Evolutionary conservation across 1,140 invertebrate species (phyloP).

Genomic region (Calliphora vicina): DNA sequence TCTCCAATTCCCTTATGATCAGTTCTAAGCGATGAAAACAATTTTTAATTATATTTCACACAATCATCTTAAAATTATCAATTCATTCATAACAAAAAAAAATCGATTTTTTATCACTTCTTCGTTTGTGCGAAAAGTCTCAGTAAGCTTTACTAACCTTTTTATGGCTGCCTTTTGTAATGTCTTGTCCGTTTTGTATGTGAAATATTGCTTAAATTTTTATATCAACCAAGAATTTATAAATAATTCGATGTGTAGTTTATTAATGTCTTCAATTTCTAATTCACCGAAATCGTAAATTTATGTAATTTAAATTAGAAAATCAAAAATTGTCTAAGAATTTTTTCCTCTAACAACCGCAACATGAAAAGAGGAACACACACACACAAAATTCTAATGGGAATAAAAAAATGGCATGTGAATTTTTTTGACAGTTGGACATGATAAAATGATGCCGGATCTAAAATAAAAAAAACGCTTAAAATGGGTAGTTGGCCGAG

Average conservation of each 20-base stretch:
- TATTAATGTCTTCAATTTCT: slow-evolving; percentile 8
- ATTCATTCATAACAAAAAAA: slow-evolving; percentile 16
- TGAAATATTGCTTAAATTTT: not conserved
- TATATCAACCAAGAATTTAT: not conserved
- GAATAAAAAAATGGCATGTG: not conserved
- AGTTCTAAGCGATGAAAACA: not conserved
- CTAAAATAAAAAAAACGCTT: not conserved
- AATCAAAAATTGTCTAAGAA: not conserved
- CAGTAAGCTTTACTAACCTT: not conserved
- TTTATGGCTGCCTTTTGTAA: slow-evolving; percentile 4
- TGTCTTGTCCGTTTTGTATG: not conserved
- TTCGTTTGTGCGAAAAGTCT: not conserved
- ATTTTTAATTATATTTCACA: not conserved
- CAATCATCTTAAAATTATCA: not conserved
- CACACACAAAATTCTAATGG: not conserved
- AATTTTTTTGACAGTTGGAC: not conserved
- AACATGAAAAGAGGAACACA: not conserved
- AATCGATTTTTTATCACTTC: slow-evolving; percentile 28
- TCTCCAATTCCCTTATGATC: not conserved
- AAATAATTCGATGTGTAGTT: not conserved
- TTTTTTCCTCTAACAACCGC: slow-evolving; percentile 1
- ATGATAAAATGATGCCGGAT: not conserved
- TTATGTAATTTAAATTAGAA: slow-evolving; percentile 24
- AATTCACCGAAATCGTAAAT: slow-evolving; percentile 34
- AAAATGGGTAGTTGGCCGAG: not conserved